These are phyloP conservation scores for Lysandra bellargus DNA, from an alignment of 2,888 invertebrate species.

Conservation along the genomic window DNA sequence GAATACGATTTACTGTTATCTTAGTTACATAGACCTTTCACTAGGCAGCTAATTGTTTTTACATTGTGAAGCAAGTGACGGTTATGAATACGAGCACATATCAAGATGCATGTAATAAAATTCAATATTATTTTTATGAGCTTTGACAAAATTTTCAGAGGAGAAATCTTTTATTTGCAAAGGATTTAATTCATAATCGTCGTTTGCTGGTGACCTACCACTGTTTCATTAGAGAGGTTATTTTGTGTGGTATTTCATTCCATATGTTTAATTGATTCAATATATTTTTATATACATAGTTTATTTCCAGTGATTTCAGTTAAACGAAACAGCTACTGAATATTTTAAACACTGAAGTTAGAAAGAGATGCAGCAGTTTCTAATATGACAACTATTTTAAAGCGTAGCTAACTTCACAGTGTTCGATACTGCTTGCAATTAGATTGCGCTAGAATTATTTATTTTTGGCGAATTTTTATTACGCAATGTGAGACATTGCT, in stretches of 20 bases:
- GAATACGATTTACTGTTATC: slow-evolving; percentile 66
- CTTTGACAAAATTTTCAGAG: background rate
- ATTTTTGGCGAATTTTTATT: slow-evolving; percentile 49
- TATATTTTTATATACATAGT: slow-evolving; percentile 60
- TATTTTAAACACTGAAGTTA: slow-evolving; percentile 22
- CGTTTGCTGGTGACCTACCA: slow-evolving; percentile 28
- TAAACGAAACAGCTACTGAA: slow-evolving; percentile 35
- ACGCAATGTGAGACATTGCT: slow-evolving; percentile 72
- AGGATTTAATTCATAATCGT: slow-evolving; percentile 21
- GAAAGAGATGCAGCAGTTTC: slow-evolving; percentile 20
- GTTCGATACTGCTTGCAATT: slow-evolving; percentile 61
- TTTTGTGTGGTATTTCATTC: slow-evolving; percentile 78
- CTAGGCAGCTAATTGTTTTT: slow-evolving; percentile 39
- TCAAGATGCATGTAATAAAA: slow-evolving; percentile 1
- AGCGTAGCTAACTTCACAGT: slow-evolving; percentile 35
- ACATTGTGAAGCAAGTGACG: slow-evolving; percentile 31
- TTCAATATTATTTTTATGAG: background rate
- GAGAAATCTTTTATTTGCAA: background rate
- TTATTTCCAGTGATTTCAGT: slow-evolving; percentile 58
- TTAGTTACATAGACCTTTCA: slow-evolving; percentile 43
- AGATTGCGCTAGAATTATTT: slow-evolving; percentile 75
- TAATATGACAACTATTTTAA: slow-evolving; percentile 41
- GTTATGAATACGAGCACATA: slow-evolving; percentile 27
- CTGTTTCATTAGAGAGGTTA: slow-evolving; percentile 61
- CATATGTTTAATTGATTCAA: slow-evolving; percentile 57